Evolutionary conservation across 2,888 invertebrate species (phyloP), one percentile per base, ranked within the genome.

Genomic region (Ypsolopha sequella): DNA sequence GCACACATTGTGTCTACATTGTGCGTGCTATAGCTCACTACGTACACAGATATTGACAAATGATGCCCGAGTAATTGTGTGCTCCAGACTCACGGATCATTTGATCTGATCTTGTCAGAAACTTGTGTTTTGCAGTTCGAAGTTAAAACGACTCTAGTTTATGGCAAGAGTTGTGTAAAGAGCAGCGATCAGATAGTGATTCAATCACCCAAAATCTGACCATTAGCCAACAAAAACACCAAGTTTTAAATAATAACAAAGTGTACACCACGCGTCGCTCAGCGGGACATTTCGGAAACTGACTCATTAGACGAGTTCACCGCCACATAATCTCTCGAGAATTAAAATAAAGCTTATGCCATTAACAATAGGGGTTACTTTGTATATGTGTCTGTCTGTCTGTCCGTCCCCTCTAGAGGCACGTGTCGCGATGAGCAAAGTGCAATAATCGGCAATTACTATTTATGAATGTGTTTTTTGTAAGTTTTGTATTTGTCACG

Each of bases 281-380:
- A 62, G 74, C 74, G 74, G 76, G 76, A 62, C 71, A 63, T 63
- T 72, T 75, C 33, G 69, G 76, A 76, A 70, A 57, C 52, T 53
- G 50, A 51, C 66, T 77, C 74, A 73, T 77, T 77, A 76, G 35
- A 50, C 33, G 35, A 10, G 43, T 13, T 38, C 33, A 39, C 33
- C 41, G n/a, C 39, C 39, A 39, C 6, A 33, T n/a, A 24, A 6
- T n/a, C 13, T 7, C 9, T 45, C n/a, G 33, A n/a, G 6, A 45
- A 2, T 24, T 24, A 24, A 24, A 24, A 24, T 4, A 24, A 2
- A 3, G 24, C 24, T 24, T 24, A 24, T 4, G 4, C 24, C 4
- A 24, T 24, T 24, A 3, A 24, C 24, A 24, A 24, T 24, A 24
- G 4, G 24, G 24, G 24, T 24, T 24, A 24, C 24, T 24, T 24